These are phyloP conservation scores for Hoplostethus atlanticus DNA, from an alignment of 2,797 vertebrate species.

Conservation along the genomic window DNA sequence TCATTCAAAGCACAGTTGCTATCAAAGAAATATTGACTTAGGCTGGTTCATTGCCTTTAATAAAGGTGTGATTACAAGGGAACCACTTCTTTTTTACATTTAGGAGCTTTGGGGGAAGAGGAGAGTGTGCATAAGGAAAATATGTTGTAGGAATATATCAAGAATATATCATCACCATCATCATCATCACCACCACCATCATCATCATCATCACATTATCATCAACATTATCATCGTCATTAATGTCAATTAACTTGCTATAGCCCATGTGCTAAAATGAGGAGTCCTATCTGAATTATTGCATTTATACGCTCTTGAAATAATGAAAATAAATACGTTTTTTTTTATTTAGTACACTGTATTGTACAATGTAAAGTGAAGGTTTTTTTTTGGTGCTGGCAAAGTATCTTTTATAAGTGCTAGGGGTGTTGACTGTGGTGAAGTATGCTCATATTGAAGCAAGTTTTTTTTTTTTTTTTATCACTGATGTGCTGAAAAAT, in stretches of 20 bases:
- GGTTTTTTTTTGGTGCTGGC: constrained; percentile 65
- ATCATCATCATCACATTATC: constrained; percentile 56
- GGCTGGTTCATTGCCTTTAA: constrained; percentile 83
- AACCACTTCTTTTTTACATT: constrained; percentile 72
- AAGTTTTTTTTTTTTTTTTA: constrained; percentile 34
- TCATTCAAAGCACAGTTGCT: not conserved
- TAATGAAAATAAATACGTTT: constrained; percentile 79
- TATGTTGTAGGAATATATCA: constrained; percentile 74
- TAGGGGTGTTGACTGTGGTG: constrained; percentile 54
- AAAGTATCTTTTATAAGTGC: constrained; percentile 62
- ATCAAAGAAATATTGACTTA: constrained; percentile 47
- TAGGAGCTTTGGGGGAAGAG: constrained; percentile 57
- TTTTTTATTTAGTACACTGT: constrained; percentile 73
- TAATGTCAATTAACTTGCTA: constrained; percentile 77
- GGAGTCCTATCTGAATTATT: constrained; percentile 87
- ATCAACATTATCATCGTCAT: constrained; percentile 56
- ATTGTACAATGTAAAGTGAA: constrained; percentile 77
- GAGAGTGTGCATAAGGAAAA: constrained; percentile 71
- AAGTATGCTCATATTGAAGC: constrained; percentile 44
- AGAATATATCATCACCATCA: constrained; percentile 75
- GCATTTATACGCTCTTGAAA: constrained; percentile 91
- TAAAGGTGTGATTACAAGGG: constrained; percentile 73
- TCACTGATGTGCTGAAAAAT: constrained; percentile 36
- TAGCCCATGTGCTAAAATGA: constrained; percentile 83
- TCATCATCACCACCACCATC: constrained; percentile 48